Evolutionary conservation across 2,888 invertebrate species (phyloP).

Genomic region (Sussaba pulchella): DNA sequence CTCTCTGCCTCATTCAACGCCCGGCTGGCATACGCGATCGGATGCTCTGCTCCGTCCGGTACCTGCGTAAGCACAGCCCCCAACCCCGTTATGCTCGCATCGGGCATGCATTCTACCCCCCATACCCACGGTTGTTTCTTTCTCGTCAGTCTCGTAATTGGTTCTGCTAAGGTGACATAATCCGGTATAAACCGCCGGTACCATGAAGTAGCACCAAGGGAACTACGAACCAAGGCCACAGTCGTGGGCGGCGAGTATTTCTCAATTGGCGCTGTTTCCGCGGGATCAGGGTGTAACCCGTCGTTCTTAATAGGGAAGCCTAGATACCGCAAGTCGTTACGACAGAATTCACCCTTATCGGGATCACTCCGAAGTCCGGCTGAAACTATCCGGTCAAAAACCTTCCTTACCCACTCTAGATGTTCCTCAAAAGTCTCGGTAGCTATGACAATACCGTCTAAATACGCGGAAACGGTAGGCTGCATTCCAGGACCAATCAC

Average conservation of each 20-base stretch:
- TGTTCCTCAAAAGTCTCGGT: neutral
- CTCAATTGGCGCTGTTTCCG: neutral
- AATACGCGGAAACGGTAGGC: neutral
- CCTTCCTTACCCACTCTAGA: neutral
- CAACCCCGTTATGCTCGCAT: slow-evolving; percentile 12
- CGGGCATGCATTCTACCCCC: neutral
- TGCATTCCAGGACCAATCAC: neutral
- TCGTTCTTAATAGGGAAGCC: slow-evolving; percentile 22
- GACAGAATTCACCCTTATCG: slow-evolving; percentile 27
- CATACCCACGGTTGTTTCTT: slow-evolving; percentile 5
- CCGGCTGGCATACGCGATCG: slow-evolving; percentile 64
- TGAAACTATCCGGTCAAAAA: neutral
- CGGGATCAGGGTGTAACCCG: neutral
- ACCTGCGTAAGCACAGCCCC: slow-evolving; percentile 28
- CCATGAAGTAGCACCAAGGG: neutral
- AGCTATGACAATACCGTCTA: neutral
- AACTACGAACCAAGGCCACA: neutral
- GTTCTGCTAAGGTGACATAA: neutral
- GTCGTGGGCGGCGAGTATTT: neutral
- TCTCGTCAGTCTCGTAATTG: neutral
- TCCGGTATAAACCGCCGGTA: neutral
- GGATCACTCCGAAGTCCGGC: slow-evolving; percentile 3
- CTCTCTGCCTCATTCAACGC: slow-evolving; percentile 33
- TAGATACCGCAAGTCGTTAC: slow-evolving; percentile 7
- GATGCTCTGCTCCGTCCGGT: slow-evolving; percentile 22